Evolutionary conservation across 2,888 invertebrate genomes (phyloP).

Genomic region (Nomada ferruginata): DNA sequence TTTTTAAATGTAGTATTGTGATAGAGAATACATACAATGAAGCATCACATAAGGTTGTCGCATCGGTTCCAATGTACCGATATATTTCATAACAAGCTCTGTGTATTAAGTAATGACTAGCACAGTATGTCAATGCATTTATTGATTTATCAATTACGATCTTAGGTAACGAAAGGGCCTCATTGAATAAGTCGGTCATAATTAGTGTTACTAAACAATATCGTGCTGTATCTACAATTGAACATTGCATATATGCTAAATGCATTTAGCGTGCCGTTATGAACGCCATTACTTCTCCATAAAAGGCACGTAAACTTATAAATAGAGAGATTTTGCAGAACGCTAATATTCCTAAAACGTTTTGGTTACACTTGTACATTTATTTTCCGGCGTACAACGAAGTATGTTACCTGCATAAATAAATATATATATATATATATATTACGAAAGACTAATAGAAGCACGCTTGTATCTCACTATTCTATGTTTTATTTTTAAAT

Average conservation of each 20-base stretch:
- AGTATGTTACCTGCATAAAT: constrained; percentile 12
- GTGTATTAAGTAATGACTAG: constrained; percentile 53
- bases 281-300: constrained; percentile 67
- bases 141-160: constrained; percentile 29
- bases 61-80: constrained; percentile 25
- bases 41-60: constrained; percentile 31
- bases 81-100: constrained; percentile 41
- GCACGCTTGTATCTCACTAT: background rate
- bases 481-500: background rate
- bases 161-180: constrained; percentile 23
- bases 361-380: constrained; percentile 38
- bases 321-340: constrained; percentile 46
- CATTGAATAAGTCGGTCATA: constrained; percentile 7
- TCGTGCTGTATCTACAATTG: constrained; percentile 46
- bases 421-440: constrained; percentile 2
- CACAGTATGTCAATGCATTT: constrained; percentile 42
- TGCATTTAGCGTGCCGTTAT: constrained; percentile 56
- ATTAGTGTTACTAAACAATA: constrained; percentile 43
- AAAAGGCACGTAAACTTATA: constrained; percentile 70
- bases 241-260: constrained; percentile 36
- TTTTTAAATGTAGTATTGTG: constrained; percentile 27
- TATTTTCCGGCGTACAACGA: constrained; percentile 23
- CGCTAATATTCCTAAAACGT: constrained; percentile 41
- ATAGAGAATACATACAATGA: constrained; percentile 20
- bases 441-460: constrained; percentile 34